These are phyloP conservation scores for Philopedon plagiatum DNA, from an alignment of 2,888 invertebrate species.

Conservation along the genomic window DNA sequence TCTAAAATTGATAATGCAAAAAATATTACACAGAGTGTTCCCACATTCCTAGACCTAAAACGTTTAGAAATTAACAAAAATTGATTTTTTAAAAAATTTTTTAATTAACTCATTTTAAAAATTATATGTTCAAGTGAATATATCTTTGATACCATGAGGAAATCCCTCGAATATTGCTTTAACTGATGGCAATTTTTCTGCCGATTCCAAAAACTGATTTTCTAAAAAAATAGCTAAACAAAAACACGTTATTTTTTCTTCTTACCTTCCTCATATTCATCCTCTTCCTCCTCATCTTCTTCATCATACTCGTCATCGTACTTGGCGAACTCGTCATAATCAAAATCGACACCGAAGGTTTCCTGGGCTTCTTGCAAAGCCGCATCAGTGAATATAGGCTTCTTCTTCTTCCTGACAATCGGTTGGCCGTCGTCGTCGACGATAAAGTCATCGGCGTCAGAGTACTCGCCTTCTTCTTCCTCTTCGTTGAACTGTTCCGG, in stretches of 20 bases:
- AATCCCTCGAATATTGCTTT: no score
- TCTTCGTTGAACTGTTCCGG: conserved; percentile 83
- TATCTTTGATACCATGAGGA: no score
- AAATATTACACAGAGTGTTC: no score
- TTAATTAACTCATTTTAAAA: no score
- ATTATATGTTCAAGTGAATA: no score
- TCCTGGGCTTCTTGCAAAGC: conserved; percentile 98
- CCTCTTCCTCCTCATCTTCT: conserved; percentile 87
- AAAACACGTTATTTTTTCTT: not conserved
- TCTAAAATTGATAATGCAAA: conserved; percentile 64
- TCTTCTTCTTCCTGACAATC: conserved; percentile 85
- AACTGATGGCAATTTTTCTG: no score
- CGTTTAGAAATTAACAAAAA: no score
- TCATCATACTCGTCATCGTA: conserved; percentile 90
- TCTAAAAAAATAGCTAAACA: no score
- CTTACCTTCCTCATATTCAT: conserved; percentile 77
- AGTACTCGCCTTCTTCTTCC: conserved; percentile 84
- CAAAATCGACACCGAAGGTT: conserved; percentile 99
- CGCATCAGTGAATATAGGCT: conserved; percentile 88
- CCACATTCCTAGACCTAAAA: no score
- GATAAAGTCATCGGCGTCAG: conserved; percentile 96
- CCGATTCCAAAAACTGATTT: not conserved
- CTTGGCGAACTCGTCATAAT: conserved; percentile 91
- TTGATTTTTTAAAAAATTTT: no score
- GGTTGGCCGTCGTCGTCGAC: conserved; percentile 96